Evolutionary conservation across 2,113 vertebrate species (phyloP), one percentile per base, ranked within the genome.

Genomic region (Orthonyx spaldingii): DNA sequence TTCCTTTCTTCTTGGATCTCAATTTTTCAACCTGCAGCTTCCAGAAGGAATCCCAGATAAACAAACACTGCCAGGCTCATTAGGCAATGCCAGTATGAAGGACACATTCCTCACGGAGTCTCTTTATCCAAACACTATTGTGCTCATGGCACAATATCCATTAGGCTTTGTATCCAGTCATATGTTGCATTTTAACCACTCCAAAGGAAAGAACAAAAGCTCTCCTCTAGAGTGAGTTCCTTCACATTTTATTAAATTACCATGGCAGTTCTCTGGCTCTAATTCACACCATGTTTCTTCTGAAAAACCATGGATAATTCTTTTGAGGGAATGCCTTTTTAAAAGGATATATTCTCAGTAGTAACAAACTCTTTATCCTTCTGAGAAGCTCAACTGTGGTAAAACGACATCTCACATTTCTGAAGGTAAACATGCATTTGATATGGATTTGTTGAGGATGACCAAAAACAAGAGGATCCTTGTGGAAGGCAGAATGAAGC

Each of bases 401-500:
- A 72, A 89, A 91, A 72, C 15, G 19, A 44, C 37, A 90, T 76
- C 94, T 95, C 75, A 53, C 14, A 90, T 88, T 94, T 72, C 92
- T 65, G 70, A 61, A 88, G 78, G 89, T 66, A 95, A 93, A 88
- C 23, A 66, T 41, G 39, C 75, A 88, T 68, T 74, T 70, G 76
- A 92, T 55, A 88, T 7, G 64, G 64, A 93, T 87, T 93, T 87
- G 50, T 16, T 81, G 68, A 83, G 71, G 71, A 61, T 86, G 76
- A 72, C 79, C 50, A 89, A 59, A 90, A 86, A 9, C 83, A 93
- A 86, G 59, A 80, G 47, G 64, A 94, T 80, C 46, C 83, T 92
- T 90, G 86, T 92, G 64, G 68, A 85, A 92, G 52, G 57, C 76
- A 95, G 83, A 90, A 92, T 77, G 80, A 18, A 90, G 61, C 35